These are phyloP conservation scores for Amblyteles armatorius DNA, from an alignment of 2,888 invertebrate genomes.

Conservation along the genomic window DNA sequence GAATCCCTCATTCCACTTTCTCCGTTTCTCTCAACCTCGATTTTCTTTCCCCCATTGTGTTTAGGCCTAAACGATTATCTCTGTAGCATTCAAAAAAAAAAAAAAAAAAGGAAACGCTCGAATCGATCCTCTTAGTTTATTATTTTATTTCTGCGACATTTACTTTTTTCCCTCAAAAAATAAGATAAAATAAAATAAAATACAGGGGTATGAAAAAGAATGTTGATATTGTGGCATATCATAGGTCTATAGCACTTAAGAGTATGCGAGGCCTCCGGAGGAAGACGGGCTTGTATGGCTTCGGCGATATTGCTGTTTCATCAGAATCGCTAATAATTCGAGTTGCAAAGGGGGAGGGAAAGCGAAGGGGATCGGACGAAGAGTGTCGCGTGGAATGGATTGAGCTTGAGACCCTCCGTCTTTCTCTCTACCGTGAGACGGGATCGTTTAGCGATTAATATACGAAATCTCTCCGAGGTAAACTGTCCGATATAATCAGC, in stretches of 20 bases:
- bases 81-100: not conserved
- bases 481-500: slow-evolving; percentile 22
- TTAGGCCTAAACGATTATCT: not conserved
- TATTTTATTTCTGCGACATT: not conserved
- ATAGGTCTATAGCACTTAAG: slow-evolving; percentile 73
- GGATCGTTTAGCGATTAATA: slow-evolving; percentile 6
- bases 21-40: not conserved
- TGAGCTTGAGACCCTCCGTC: slow-evolving; percentile 17
- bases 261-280: not conserved
- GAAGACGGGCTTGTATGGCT: slow-evolving; percentile 79
- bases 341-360: slow-evolving; percentile 24
- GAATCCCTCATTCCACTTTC: not conserved
- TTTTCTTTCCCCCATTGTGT: not conserved
- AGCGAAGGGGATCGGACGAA: slow-evolving; percentile 45
- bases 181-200: not conserved
- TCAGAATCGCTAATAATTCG: slow-evolving; percentile 80
- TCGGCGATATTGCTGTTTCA: slow-evolving; percentile 82
- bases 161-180: not conserved
- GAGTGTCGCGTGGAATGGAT: slow-evolving; percentile 22
- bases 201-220: not conserved
- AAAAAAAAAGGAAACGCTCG: not conserved
- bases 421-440: not conserved
- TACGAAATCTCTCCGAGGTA: not conserved
- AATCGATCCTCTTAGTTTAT: not conserved
- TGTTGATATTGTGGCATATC: not conserved